Base-by-base conservation (phyloP, 2,888 invertebrate genomes). In the Dicycla oo region DNA sequence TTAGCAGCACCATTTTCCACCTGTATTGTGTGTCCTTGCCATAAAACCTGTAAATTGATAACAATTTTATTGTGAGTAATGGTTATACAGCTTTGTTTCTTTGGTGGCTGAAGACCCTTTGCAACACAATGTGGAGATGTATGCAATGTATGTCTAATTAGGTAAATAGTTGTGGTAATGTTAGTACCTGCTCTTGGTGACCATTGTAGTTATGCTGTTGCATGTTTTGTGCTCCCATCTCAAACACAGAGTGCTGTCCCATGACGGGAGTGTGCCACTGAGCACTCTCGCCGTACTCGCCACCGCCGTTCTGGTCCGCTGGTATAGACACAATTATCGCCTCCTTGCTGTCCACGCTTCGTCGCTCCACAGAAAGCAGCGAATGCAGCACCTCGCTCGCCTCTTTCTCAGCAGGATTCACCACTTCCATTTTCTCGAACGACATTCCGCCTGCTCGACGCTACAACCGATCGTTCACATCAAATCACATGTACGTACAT, bases 351-450 rank as follows among this genome's bases (percentile, higher is more conserved):
- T 96, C 96, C 87, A 97, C 97, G 89, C 97, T 97, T 60, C 97
- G 96, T 45, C 97, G 94, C 90, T 97, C 97, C 80, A 97, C 97
- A 13, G 97, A 97, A 69, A 97, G 92, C 78, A 97, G 92, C 26
- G 97, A 97, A 89, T 97, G 97, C 68, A 97, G 93, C 57, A 97
- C 97, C 93, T 97, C 97, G 88, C 97, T 97, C 30, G 97, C 97
- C 91, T 97, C 97, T 91, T 97, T 97, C 93, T 97, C 97, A 49
- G 97, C 97, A 76, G 97, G 96, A 90, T 97, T 97, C 84, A 97
- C 97, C 86, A 96, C 96, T 89, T 97, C 96, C 97, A 97, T 97
- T 93, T 96, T 96, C 88, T 95, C 95, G 91, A 93, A 96, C 84
- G 95, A 95, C 95, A 96, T 95, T 86, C 85, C 87, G 89, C 87